These are phyloP conservation scores for Macrosteles quadrilineatus DNA, from an alignment of 1,140 invertebrate species.

Conservation along the genomic window DNA sequence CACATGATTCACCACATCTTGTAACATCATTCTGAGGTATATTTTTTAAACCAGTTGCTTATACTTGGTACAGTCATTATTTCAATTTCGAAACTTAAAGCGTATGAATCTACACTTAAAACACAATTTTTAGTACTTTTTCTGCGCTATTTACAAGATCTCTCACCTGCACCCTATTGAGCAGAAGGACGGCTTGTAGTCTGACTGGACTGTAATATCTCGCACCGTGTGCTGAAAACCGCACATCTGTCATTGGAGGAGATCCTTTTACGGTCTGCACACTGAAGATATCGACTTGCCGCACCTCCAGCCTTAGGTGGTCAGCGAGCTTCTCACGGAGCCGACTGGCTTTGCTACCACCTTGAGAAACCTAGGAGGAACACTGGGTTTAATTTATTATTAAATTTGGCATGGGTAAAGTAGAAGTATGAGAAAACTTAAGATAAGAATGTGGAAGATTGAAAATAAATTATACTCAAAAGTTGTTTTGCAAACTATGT, in stretches of 20 bases:
- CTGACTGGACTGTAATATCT: slow-evolving; percentile 93
- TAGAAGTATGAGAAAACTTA: background rate
- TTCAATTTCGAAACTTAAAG: no score
- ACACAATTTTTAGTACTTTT: no score
- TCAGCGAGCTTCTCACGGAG: slow-evolving; percentile 52
- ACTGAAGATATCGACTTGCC: slow-evolving; percentile 94
- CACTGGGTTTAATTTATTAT: slow-evolving; percentile 66
- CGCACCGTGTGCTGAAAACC: slow-evolving; percentile 83
- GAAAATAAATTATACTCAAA: background rate
- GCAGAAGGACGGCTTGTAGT: slow-evolving; percentile 87
- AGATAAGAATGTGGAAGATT: background rate
- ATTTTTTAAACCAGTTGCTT: no score
- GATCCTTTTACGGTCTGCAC: slow-evolving; percentile 83
- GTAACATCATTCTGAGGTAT: no score
- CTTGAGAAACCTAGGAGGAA: background rate
- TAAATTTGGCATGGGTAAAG: slow-evolving; percentile 76
- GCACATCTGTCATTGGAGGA: slow-evolving; percentile 86
- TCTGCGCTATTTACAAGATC: no score
- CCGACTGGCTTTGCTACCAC: slow-evolving; percentile 78
- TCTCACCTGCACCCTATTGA: slow-evolving; percentile 77
- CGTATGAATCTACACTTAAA: no score
- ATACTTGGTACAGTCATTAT: no score
- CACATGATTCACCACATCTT: no score
- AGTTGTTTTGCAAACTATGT: background rate
- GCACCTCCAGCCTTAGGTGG: slow-evolving; percentile 74